A percentile compares a stretch with the other conserved stretches of the same genome.
These are phyloP conservation scores for Pangasius sanitwongsei DNA, from an alignment of 2,797 vertebrate genomes.

Conservation along the genomic window DNA sequence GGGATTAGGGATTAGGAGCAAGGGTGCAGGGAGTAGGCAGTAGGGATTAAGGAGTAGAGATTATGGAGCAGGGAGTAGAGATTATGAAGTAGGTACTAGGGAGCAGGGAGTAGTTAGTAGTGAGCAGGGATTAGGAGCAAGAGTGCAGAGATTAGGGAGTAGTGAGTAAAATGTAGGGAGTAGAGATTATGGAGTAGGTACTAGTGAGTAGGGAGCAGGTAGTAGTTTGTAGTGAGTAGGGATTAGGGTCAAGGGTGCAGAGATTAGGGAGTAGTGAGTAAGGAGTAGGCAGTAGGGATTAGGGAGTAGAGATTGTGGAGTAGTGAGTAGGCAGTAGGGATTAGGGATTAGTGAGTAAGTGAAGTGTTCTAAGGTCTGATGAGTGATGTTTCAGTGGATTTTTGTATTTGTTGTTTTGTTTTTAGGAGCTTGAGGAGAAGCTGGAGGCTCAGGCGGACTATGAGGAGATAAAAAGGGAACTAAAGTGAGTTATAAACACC, in stretches of 20 bases:
- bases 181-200: background rate
- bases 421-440: conserved; percentile 88
- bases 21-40: background rate
- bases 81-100: background rate
- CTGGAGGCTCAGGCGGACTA: conserved; percentile 88
- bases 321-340: background rate
- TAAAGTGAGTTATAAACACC: conserved; percentile 74
- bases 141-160: background rate
- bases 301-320: background rate
- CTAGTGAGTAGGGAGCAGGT: background rate
- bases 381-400: background rate
- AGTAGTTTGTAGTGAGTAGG: background rate
- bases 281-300: background rate
- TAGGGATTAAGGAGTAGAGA: background rate
- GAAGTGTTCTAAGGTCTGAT: background rate
- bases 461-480: conserved; percentile 87
- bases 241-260: background rate
- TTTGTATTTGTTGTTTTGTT: conserved; percentile 19
- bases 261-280: background rate
- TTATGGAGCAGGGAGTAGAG: background rate
- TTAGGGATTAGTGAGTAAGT: background rate
- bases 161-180: background rate
- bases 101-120: background rate
- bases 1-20: background rate
- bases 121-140: background rate